phyloP scores from a whole-genome alignment of 2,888 invertebrate species.

The Macrosiphum euphorbiae region DNA sequence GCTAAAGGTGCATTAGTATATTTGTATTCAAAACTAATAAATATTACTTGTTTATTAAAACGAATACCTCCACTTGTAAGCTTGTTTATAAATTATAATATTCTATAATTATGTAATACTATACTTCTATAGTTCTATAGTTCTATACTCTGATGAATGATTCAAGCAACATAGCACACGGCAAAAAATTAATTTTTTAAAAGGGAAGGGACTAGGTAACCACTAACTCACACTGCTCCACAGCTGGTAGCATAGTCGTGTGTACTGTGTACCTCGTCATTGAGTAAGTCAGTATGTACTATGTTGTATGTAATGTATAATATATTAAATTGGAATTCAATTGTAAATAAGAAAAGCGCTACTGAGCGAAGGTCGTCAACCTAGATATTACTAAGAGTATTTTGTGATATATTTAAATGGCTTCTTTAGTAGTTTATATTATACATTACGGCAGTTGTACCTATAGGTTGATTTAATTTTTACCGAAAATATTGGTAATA shows the following conservation, averaged over 20 bases:
- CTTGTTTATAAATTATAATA: neutral
- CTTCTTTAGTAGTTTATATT: neutral
- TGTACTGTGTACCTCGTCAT: neutral
- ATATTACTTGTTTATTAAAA: neutral
- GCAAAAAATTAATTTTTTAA: neutral
- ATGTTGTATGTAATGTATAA: too few relatives aligned
- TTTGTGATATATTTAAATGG: neutral
- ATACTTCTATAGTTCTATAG: neutral
- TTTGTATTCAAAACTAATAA: too few relatives aligned
- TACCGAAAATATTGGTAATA: too few relatives aligned
- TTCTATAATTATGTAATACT: neutral
- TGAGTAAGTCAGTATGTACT: neutral
- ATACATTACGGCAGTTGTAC: neutral
- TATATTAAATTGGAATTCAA: neutral
- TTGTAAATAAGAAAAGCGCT: neutral
- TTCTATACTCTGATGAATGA: neutral
- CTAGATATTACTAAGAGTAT: neutral
- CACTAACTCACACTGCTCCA: too few relatives aligned
- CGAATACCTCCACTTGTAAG: neutral
- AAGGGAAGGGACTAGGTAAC: neutral
- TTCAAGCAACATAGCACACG: neutral
- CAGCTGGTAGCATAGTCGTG: too few relatives aligned
- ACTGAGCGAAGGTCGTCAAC: neutral
- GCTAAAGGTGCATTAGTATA: neutral
- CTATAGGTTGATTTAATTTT: too few relatives aligned